Conservation (phyloP, 2,113 vertebrate species). For the Laterallus jamaicensis region DNA sequence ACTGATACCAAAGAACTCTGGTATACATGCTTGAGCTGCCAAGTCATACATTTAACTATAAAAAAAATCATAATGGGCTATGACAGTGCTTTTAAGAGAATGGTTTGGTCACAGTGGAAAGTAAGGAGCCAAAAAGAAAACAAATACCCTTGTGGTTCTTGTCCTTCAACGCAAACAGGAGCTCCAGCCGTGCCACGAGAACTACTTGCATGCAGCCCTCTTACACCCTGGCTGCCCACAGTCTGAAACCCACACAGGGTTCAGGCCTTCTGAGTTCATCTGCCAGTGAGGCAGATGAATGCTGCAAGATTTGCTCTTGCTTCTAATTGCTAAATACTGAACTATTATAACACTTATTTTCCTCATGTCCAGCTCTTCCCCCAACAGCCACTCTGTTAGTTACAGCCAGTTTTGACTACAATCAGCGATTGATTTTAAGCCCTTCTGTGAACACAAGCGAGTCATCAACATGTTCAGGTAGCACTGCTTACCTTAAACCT, state of each 20-base stretch:
- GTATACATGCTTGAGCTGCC: neutral
- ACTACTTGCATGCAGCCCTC: neutral
- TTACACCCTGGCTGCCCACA: neutral
- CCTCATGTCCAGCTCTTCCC: neutral
- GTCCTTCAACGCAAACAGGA: neutral
- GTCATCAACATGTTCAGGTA: neutral
- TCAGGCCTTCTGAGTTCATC: neutral
- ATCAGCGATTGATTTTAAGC: neutral
- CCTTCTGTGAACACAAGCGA: neutral
- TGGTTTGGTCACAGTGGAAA: neutral
- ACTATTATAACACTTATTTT: neutral
- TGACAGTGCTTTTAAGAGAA: slow-evolving; percentile 40
- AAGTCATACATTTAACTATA: neutral
- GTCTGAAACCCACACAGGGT: neutral
- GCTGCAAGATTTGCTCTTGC: neutral
- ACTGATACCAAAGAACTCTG: neutral
- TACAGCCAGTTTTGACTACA: neutral
- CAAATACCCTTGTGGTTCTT: neutral
- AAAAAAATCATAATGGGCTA: neutral
- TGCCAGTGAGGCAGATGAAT: neutral
- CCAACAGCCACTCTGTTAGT: neutral
- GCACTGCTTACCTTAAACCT: slow-evolving; percentile 88
- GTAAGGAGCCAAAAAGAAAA: neutral
- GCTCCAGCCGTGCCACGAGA: neutral
- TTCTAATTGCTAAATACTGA: neutral